Percentiles rank a stretch among this genome's conserved stretches.
phyloP scores from a whole-genome alignment of 2,113 vertebrate genomes.

The Laticauda laticaudata region DNA sequence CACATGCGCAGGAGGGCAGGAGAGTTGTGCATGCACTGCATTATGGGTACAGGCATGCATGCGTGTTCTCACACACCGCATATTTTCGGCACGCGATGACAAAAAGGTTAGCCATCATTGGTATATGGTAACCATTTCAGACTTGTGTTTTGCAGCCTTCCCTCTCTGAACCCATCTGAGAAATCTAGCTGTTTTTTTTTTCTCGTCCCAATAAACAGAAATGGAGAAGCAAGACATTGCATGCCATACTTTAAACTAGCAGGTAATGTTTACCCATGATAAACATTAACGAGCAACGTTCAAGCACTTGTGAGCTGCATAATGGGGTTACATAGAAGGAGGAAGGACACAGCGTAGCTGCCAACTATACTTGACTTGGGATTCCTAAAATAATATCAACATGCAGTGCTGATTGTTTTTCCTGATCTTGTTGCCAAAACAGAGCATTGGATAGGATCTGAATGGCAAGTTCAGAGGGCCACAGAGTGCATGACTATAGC shows the following conservation, averaged over 20 bases:
- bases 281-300: not conserved
- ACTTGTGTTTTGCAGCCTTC: not conserved
- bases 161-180: not conserved
- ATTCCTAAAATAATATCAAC: not conserved
- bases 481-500: not conserved
- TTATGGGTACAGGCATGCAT: too few species aligned
- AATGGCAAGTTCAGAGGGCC: constrained; percentile 1
- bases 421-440: not conserved
- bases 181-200: not conserved
- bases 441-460: not conserved
- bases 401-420: not conserved
- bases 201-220: not conserved
- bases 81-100: too few species aligned
- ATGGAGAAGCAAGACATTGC: not conserved
- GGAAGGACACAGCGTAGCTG: not conserved
- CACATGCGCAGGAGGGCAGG: too few species aligned
- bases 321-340: not conserved
- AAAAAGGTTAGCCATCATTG: too few species aligned
- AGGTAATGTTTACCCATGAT: too few species aligned
- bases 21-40: too few species aligned
- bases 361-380: not conserved
- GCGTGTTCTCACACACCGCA: too few species aligned
- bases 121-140: not conserved
- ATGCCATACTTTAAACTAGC: not conserved
- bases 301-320: not conserved